Percentiles rank a stretch among this genome's conserved stretches.
These are phyloP conservation scores for Xestoiulus laeticollis DNA, from an alignment of 2,888 invertebrate species.

Conservation along the genomic window DNA sequence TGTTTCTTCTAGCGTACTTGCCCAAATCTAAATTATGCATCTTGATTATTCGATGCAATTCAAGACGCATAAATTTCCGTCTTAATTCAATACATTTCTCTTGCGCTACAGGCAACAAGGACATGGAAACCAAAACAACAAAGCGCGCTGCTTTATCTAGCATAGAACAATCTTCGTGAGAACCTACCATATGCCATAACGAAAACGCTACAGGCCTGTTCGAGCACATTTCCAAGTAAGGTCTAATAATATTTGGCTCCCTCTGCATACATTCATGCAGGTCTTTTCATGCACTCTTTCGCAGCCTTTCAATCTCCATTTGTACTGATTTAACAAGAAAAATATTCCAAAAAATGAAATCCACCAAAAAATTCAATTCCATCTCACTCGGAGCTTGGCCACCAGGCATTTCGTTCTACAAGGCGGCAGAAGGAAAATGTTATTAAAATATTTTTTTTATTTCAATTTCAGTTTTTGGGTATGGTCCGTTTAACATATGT, in stretches of 20 bases:
- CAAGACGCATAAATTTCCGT: conserved; percentile 13
- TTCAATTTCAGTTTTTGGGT: neutral
- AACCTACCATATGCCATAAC: conserved; percentile 31
- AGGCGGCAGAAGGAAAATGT: neutral
- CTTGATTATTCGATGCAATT: neutral
- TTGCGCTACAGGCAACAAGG: conserved; percentile 16
- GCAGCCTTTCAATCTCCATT: conserved; percentile 39
- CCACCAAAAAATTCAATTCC: conserved; percentile 23
- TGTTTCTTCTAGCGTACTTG: neutral
- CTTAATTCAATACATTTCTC: conserved; percentile 1
- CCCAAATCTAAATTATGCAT: neutral
- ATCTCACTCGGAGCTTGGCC: neutral
- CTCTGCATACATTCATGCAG: neutral
- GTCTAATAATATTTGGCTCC: conserved; percentile 30
- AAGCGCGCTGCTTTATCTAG: neutral
- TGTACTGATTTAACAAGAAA: conserved; percentile 38
- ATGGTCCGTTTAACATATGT: neutral
- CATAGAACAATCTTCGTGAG: conserved; percentile 33
- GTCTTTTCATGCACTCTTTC: neutral
- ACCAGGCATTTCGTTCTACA: neutral
- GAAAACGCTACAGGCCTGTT: conserved; percentile 7
- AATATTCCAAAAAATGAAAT: neutral
- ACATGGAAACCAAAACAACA: conserved; percentile 41
- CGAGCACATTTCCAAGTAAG: conserved; percentile 20
- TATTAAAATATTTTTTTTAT: conserved; percentile 25